phyloP scores from a whole-genome alignment of 2,797 vertebrate genomes.

The Manis crassicaudata region DNA sequence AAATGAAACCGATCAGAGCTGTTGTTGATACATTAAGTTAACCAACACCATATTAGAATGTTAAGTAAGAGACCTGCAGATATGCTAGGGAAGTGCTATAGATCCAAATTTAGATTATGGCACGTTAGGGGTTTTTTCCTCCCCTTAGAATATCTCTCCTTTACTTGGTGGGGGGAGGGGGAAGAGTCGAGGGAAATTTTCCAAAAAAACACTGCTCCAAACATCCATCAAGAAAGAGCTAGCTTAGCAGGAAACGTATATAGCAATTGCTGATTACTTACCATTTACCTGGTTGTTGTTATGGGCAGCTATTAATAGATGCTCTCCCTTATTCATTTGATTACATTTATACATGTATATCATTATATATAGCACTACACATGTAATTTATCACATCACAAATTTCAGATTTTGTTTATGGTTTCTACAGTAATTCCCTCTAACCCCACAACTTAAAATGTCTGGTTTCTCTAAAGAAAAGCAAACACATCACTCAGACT shows the following conservation, averaged over 20 bases:
- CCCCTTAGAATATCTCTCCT: neutral
- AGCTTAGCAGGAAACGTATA: neutral
- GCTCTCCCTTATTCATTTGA: neutral
- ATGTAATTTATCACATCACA: neutral
- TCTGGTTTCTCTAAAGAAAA: constrained; percentile 36
- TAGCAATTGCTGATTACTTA: neutral
- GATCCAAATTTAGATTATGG: neutral
- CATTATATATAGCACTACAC: neutral
- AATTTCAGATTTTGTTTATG: constrained; percentile 10
- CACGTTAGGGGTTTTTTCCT: neutral
- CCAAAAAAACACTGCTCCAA: neutral
- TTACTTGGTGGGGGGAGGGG: neutral
- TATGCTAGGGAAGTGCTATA: neutral
- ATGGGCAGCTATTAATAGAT: neutral
- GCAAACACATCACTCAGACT: constrained; percentile 16
- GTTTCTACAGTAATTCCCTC: constrained; percentile 32
- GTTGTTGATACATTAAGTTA: constrained; percentile 23
- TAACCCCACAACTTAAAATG: neutral
- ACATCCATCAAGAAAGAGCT: neutral
- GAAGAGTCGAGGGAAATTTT: neutral
- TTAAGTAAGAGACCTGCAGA: neutral
- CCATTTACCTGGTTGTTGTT: neutral
- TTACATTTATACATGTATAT: neutral
- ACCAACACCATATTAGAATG: neutral
- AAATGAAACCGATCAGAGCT: neutral